Conservation (phyloP, 1,140 invertebrate genomes). For the Mercenaria mercenaria region DNA sequence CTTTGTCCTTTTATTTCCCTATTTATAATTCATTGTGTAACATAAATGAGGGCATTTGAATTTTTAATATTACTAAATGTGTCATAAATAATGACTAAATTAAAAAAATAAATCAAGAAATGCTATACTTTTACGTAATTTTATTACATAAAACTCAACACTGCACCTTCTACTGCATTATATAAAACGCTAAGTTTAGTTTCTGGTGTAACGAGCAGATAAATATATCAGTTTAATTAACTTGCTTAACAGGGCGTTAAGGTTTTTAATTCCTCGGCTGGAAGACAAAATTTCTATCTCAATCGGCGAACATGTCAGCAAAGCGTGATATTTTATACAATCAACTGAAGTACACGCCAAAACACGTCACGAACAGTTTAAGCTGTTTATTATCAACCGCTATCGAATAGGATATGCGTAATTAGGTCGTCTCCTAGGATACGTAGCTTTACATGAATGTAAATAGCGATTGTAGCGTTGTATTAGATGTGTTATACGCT, state of each 20-base stretch:
- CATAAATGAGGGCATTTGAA: no score
- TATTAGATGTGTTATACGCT: slow-evolving; percentile 9
- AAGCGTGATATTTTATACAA: slow-evolving; percentile 35
- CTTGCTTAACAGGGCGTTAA: background rate
- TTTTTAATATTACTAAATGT: no score
- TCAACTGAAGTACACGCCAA: slow-evolving; percentile 1
- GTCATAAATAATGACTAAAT: no score
- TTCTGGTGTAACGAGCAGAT: no score
- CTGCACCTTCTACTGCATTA: no score
- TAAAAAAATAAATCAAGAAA: no score
- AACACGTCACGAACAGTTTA: slow-evolving; percentile 47
- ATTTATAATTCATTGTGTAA: no score
- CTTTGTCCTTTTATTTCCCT: no score
- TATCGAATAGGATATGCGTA: slow-evolving; percentile 53
- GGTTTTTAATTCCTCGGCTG: background rate
- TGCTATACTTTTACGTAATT: no score
- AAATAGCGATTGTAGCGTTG: slow-evolving; percentile 44
- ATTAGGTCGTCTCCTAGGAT: slow-evolving; percentile 41
- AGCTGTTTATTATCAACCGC: slow-evolving; percentile 48
- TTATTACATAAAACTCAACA: no score
- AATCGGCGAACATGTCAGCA: background rate
- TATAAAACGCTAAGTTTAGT: no score
- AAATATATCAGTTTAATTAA: background rate
- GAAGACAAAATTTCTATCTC: slow-evolving; percentile 12
- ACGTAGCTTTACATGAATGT: slow-evolving; percentile 51